Percentiles rank a stretch among this genome's conserved stretches.
Conservation (phyloP, 2,113 vertebrate genomes). For the Stercorarius parasiticus region DNA sequence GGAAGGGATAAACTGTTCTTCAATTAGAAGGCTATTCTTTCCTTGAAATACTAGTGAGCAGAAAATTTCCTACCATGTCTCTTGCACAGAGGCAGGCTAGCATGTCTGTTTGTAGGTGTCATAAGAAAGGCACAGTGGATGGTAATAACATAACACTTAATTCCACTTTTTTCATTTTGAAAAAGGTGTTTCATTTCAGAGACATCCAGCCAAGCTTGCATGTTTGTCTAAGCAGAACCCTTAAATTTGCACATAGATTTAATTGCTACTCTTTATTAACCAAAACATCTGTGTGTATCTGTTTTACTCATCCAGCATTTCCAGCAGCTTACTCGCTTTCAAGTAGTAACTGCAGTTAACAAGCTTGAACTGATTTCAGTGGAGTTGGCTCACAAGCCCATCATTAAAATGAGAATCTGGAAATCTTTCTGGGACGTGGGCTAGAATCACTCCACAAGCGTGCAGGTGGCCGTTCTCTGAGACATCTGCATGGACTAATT, state of each 20-base stretch:
- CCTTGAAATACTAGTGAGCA: background rate
- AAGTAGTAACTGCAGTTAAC: background rate
- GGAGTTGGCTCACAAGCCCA: background rate
- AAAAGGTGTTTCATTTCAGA: background rate
- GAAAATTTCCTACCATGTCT: background rate
- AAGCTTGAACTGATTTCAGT: background rate
- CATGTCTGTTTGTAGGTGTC: background rate
- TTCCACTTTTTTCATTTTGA: background rate
- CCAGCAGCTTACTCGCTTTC: background rate
- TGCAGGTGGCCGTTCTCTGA: background rate
- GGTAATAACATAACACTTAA: background rate
- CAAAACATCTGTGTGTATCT: background rate
- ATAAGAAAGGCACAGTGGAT: background rate
- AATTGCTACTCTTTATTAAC: background rate
- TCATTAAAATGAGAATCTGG: background rate
- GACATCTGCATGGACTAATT: background rate
- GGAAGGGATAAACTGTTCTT: background rate
- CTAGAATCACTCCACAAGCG: background rate
- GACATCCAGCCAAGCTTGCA: background rate
- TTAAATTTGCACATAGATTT: background rate
- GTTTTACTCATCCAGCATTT: background rate
- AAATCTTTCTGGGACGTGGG: background rate
- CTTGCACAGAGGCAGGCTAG: background rate
- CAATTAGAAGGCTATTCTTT: background rate
- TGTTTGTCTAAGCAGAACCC: background rate